These are phyloP conservation scores for Agelastica alni DNA, from an alignment of 2,888 invertebrate genomes.

Conservation along the genomic window DNA sequence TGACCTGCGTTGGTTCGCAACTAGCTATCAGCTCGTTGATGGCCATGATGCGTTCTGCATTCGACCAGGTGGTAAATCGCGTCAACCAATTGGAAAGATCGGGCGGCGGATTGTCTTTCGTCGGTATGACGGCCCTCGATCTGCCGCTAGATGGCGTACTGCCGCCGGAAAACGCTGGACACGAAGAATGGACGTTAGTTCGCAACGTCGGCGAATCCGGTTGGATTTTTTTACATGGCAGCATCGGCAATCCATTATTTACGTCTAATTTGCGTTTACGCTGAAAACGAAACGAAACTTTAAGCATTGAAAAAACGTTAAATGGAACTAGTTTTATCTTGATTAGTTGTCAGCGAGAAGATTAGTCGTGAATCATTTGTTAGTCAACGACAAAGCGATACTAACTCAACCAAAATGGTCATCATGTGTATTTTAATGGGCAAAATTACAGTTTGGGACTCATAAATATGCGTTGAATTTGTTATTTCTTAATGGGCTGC, in stretches of 20 bases:
- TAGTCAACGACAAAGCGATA: conserved; percentile 42
- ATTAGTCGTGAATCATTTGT: conserved; percentile 49
- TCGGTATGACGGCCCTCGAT: conserved; percentile 65
- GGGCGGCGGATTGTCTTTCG: conserved; percentile 80
- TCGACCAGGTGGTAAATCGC: conserved; percentile 84
- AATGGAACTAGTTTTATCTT: too few species aligned
- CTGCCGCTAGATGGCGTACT: conserved; percentile 31
- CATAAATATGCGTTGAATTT: not conserved
- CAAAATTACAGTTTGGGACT: not conserved
- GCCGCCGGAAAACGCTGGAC: conserved; percentile 23
- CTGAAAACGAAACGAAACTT: too few species aligned
- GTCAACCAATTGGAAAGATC: conserved; percentile 75
- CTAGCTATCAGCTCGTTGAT: conserved; percentile 83
- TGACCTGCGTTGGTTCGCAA: conserved; percentile 88
- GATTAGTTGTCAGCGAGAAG: conserved; percentile 53
- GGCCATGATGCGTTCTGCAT: conserved; percentile 85
- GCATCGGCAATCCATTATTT: conserved; percentile 58
- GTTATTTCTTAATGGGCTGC: conserved; percentile 5
- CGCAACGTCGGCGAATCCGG: conserved; percentile 29
- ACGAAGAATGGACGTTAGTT: conserved; percentile 28
- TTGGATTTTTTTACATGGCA: conserved; percentile 59
- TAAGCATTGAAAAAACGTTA: not conserved
- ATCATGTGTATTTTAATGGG: conserved; percentile 25
- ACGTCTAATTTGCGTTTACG: conserved; percentile 58
- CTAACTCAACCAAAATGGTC: conserved; percentile 40